These are phyloP conservation scores for Helicoverpa armigera DNA, from an alignment of 1,140 invertebrate genomes.

Conservation along the genomic window DNA sequence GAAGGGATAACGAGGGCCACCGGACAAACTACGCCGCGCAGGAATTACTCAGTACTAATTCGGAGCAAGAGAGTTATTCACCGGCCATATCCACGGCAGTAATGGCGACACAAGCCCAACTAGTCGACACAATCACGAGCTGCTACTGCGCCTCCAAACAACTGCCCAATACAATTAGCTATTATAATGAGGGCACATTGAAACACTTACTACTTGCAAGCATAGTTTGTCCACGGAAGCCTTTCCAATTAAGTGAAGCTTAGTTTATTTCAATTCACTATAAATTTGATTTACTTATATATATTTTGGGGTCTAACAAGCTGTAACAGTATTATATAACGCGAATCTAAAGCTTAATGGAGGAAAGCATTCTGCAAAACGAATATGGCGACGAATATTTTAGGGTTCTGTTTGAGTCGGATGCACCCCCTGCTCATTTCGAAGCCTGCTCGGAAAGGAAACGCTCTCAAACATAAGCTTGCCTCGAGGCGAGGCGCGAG, in stretches of 20 bases:
- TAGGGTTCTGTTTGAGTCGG: background rate
- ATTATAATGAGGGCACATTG: background rate
- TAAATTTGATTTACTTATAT: constrained; percentile 37
- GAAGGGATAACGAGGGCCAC: constrained; percentile 18
- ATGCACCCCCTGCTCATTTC: background rate
- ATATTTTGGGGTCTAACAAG: constrained; percentile 31
- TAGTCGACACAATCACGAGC: background rate
- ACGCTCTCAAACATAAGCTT: background rate
- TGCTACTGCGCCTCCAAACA: background rate
- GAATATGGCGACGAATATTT: background rate
- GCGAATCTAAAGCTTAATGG: constrained; percentile 12
- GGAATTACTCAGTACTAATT: background rate
- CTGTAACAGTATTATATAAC: constrained; percentile 25
- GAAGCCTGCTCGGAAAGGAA: background rate
- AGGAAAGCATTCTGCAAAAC: constrained; percentile 14
- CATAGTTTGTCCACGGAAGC: constrained; percentile 1
- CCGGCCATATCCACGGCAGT: background rate
- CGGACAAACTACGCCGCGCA: constrained; percentile 21
- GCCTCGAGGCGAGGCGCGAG: constrained; percentile 19
- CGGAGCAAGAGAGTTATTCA: background rate
- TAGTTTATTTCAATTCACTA: constrained; percentile 37
- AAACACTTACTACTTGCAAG: background rate
- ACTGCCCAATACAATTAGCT: background rate
- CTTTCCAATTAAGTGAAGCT: constrained; percentile 3
- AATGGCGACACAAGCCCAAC: background rate